Percentiles rank a stretch among this genome's conserved stretches.
Evolutionary conservation across 1,140 invertebrate genomes (phyloP).

Genomic region (Caenorhabditis tropicalis): DNA sequence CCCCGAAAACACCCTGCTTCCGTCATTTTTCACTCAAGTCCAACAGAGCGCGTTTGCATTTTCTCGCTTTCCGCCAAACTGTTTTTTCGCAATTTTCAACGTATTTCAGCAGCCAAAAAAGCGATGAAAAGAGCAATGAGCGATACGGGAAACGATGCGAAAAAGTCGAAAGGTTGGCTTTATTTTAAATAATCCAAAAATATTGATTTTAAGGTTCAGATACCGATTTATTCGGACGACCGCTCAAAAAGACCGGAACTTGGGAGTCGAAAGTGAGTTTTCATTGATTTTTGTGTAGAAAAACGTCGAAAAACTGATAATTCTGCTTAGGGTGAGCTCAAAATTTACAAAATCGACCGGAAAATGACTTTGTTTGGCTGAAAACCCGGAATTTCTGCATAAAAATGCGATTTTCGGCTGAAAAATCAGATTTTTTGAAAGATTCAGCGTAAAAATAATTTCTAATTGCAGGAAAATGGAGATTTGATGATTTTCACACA

Average conservation of each 20-base stretch:
- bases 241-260: background rate
- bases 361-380: background rate
- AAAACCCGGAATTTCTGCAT: background rate
- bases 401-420: no score
- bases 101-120: background rate
- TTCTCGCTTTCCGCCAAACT: background rate
- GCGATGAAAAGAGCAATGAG: constrained; percentile 34
- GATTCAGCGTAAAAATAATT: no score
- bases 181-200: background rate
- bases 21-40: background rate
- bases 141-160: background rate
- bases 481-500: no score
- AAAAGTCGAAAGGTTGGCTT: background rate
- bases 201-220: background rate
- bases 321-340: background rate
- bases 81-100: background rate
- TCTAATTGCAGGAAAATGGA: no score
- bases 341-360: background rate
- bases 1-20: background rate
- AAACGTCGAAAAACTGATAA: background rate
- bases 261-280: constrained; percentile 31
- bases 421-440: no score
- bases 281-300: background rate
- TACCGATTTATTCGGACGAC: constrained; percentile 40
- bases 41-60: background rate